These are phyloP conservation scores for Micromussa lordhowensis DNA, from an alignment of 92 coral and sea anemone genomes.

Conservation along the genomic window DNA sequence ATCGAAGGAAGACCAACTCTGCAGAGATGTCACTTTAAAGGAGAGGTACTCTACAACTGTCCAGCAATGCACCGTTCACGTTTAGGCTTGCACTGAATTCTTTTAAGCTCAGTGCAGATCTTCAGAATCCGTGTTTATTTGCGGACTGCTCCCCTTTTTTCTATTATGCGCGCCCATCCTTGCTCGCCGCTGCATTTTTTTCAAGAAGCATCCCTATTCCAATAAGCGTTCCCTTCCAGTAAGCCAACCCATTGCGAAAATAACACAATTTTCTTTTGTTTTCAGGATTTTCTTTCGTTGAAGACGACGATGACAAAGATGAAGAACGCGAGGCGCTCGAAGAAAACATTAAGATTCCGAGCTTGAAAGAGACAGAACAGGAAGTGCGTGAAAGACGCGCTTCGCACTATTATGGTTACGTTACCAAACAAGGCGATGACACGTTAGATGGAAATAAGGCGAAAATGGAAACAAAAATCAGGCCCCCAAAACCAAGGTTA, in stretches of 20 bases:
- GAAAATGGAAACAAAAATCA: constrained; percentile 40
- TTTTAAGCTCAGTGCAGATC: not conserved
- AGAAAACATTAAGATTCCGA: constrained; percentile 36
- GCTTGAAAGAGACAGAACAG: constrained; percentile 59
- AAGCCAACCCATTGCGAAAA: not conserved
- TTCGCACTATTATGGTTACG: constrained; percentile 86
- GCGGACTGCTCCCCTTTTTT: not conserved
- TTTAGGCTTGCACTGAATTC: not conserved
- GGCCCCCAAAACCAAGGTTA: constrained; percentile 93
- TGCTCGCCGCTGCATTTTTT: too few relatives aligned
- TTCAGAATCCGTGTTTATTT: not conserved
- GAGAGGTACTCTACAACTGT: too few relatives aligned
- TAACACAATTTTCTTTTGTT: not conserved
- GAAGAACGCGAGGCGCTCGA: constrained; percentile 46
- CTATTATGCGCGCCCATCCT: too few relatives aligned
- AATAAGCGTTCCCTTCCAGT: not conserved
- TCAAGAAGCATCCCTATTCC: too few relatives aligned
- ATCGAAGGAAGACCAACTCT: not conserved
- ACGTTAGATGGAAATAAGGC: constrained; percentile 28
- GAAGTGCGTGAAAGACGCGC: constrained; percentile 54
- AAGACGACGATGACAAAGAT: constrained; percentile 36
- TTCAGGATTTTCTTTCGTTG: constrained; percentile 16
- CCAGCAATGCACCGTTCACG: not conserved
- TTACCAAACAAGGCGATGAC: constrained; percentile 56
- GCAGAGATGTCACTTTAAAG: too few relatives aligned